A percentile compares a stretch with the other conserved stretches of the same genome.
These are phyloP conservation scores for Yponomeuta plumbellus DNA, from an alignment of 2,888 invertebrate species.

Conservation along the genomic window DNA sequence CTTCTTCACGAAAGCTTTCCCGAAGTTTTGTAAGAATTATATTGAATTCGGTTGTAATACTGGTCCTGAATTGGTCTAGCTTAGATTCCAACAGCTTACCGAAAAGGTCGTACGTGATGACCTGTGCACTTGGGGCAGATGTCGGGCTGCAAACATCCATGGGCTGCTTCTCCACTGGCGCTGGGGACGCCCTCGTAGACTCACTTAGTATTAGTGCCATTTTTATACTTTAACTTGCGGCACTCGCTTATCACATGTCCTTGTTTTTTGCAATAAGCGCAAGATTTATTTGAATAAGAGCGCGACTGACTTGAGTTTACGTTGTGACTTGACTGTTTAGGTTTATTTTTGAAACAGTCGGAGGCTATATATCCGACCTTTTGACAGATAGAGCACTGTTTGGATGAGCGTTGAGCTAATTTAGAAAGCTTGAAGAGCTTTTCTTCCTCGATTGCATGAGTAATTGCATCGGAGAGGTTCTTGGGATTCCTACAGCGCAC, in stretches of 20 bases:
- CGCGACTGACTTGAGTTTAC: background rate
- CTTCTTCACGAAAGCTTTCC: too few species aligned
- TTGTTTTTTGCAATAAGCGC: background rate
- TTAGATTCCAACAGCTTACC: too few species aligned
- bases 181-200: too few species aligned
- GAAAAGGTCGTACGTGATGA: too few species aligned
- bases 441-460: constrained; percentile 2
- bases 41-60: too few species aligned
- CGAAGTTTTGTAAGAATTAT: too few species aligned
- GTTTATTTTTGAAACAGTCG: background rate
- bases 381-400: constrained; percentile 5
- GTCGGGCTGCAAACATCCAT: too few species aligned
- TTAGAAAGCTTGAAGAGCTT: background rate
- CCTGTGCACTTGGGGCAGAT: too few species aligned
- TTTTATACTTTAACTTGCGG: too few species aligned
- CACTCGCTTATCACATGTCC: too few species aligned
- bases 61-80: too few species aligned
- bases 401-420: background rate
- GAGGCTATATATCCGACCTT: background rate
- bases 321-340: background rate
- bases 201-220: background rate
- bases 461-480: background rate
- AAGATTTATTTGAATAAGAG: background rate
- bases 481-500: background rate
- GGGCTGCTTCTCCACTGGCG: too few species aligned